These are phyloP conservation scores for Setophaga coronata DNA, from an alignment of 2,113 vertebrate species.

Conservation along the genomic window DNA sequence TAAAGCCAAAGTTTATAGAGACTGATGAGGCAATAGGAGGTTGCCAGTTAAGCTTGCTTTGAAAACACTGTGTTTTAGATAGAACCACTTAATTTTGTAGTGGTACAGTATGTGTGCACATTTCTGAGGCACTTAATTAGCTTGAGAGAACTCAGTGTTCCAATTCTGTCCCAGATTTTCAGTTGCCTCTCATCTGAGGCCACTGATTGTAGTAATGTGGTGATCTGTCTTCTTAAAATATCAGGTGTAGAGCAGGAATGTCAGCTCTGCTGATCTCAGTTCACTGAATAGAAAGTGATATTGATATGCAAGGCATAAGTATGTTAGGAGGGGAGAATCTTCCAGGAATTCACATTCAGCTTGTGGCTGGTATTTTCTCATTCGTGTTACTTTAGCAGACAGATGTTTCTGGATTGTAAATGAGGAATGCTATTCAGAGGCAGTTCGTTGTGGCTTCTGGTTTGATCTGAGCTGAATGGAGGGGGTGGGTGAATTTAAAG, in stretches of 20 bases:
- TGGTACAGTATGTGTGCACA: neutral
- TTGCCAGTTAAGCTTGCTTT: neutral
- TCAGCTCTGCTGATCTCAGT: neutral
- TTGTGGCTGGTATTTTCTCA: neutral
- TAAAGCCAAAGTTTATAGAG: neutral
- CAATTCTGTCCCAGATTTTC: neutral
- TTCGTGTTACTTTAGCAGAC: neutral
- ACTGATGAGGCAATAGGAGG: neutral
- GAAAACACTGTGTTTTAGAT: neutral
- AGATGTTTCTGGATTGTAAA: conserved; percentile 14
- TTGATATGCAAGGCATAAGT: neutral
- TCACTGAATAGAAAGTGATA: neutral
- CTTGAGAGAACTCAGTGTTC: neutral
- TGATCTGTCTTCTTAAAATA: neutral
- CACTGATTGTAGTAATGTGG: neutral
- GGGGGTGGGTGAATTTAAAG: neutral
- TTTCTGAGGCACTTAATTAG: neutral
- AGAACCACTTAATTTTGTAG: neutral
- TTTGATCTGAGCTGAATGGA: neutral
- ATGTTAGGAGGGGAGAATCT: neutral
- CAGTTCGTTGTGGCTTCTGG: neutral
- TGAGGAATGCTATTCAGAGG: neutral
- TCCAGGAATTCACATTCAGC: neutral
- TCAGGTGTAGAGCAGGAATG: neutral
- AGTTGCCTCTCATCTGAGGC: neutral